A percentile compares a stretch with the other conserved stretches of the same genome.
These are phyloP conservation scores for Empidonax traillii DNA, from an alignment of 2,113 vertebrate species.

Conservation along the genomic window DNA sequence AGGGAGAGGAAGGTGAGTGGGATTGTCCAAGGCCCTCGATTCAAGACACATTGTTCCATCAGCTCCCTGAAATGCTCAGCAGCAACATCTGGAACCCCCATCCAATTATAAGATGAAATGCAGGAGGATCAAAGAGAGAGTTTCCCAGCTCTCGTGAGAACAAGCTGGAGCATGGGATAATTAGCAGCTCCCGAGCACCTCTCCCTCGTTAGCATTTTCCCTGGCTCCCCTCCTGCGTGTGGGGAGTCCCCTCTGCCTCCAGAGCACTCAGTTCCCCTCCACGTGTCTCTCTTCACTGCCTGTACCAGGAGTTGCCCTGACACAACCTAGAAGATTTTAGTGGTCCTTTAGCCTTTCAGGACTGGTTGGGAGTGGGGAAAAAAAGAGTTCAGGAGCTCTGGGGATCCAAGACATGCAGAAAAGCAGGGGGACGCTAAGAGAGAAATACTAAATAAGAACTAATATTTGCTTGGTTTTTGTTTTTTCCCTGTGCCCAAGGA, in stretches of 20 bases:
- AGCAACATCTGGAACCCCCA: not conserved
- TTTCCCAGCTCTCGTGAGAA: conserved; percentile 15
- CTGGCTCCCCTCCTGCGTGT: not conserved
- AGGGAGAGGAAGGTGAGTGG: not conserved
- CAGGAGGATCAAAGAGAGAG: conserved; percentile 46
- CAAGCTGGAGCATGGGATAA: conserved; percentile 29
- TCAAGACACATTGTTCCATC: not conserved
- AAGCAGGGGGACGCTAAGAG: not conserved
- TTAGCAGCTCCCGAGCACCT: conserved; percentile 7
- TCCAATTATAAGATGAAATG: conserved; percentile 11
- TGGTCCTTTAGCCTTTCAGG: not conserved
- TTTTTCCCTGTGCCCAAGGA: not conserved
- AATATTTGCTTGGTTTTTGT: not conserved
- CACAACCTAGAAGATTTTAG: not conserved
- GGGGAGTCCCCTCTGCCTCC: not conserved
- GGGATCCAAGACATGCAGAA: not conserved
- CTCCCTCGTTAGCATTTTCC: not conserved
- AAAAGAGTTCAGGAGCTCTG: not conserved
- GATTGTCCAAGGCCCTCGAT: not conserved
- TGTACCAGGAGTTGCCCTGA: not conserved
- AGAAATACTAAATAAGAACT: not conserved
- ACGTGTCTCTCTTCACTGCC: accelerated
- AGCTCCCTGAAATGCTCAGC: not conserved
- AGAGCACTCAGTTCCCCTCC: not conserved
- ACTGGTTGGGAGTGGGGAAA: not conserved